These are phyloP conservation scores for Acromyrmex echinatior DNA, from an alignment of 1,140 invertebrate genomes.

Conservation along the genomic window DNA sequence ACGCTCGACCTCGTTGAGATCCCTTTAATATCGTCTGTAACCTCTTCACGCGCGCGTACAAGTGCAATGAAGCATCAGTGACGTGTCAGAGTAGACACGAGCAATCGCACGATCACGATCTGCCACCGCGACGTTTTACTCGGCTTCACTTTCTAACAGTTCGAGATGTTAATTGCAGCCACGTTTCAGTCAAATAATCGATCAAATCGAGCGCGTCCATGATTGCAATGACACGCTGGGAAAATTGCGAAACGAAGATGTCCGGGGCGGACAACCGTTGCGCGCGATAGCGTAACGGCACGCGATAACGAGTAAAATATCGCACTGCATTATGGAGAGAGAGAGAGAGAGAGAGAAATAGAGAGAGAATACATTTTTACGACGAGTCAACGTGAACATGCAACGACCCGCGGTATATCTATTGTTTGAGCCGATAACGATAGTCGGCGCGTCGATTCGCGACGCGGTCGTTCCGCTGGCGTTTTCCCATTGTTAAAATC, in stretches of 20 bases:
- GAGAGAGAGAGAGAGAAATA: not conserved
- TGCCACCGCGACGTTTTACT: not conserved
- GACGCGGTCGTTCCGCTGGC: conserved; percentile 41
- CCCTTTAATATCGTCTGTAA: conserved; percentile 76
- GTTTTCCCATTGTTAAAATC: conserved; percentile 63
- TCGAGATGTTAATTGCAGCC: conserved; percentile 45
- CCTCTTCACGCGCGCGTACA: not conserved
- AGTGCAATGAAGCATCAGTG: conserved; percentile 34
- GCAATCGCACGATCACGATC: conserved; percentile 69
- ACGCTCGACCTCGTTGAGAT: conserved; percentile 71
- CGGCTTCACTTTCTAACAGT: conserved; percentile 5
- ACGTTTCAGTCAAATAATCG: conserved; percentile 10
- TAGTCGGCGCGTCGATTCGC: conserved; percentile 28
- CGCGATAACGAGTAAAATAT: conserved; percentile 50
- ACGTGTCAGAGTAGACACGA: conserved; percentile 61
- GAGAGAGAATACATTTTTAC: conserved; percentile 29
- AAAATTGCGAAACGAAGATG: conserved; percentile 58
- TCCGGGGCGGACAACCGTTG: conserved; percentile 16
- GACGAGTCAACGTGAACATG: conserved; percentile 49
- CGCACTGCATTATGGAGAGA: conserved; percentile 28
- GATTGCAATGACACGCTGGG: conserved; percentile 11
- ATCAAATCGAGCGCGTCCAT: conserved; percentile 31
- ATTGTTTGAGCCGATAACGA: conserved; percentile 59
- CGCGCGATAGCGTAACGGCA: conserved; percentile 58
- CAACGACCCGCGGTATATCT: conserved; percentile 52